Percentiles rank a stretch among this genome's conserved stretches.
Evolutionary conservation across 2,113 vertebrate species (phyloP).

Genomic region (Apodemus sylvaticus): DNA sequence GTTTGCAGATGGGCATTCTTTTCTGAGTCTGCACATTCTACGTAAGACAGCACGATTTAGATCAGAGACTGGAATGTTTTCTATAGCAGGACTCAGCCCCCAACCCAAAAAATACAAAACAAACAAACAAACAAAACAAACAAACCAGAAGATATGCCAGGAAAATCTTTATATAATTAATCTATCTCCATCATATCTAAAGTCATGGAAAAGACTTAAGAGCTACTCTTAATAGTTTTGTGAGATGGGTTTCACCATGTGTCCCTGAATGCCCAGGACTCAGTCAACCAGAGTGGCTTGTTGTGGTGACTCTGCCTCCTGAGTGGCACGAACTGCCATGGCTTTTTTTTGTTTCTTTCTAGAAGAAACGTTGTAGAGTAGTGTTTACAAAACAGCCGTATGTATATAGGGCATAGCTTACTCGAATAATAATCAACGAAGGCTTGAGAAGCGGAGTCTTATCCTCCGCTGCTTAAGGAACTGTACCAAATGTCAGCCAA

Average conservation of each 20-base stretch:
- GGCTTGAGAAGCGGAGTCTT: background rate
- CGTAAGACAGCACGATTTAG: slow-evolving; percentile 40
- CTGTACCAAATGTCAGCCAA: background rate
- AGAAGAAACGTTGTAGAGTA: background rate
- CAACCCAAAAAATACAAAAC: background rate
- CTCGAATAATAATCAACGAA: background rate
- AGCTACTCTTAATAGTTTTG: background rate
- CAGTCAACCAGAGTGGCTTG: background rate
- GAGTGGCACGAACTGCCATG: background rate
- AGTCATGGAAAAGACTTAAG: background rate
- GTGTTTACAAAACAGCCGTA: background rate
- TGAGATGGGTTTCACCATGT: background rate
- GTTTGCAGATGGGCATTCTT: slow-evolving; percentile 34
- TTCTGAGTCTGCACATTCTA: slow-evolving; percentile 33
- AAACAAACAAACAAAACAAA: background rate
- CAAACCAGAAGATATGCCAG: background rate
- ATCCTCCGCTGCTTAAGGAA: slow-evolving; percentile 1
- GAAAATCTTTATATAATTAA: slow-evolving; percentile 35
- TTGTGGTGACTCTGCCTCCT: background rate
- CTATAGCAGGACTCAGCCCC: slow-evolving; percentile 33
- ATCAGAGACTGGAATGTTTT: slow-evolving; percentile 38
- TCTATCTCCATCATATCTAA: background rate
- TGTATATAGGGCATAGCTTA: background rate
- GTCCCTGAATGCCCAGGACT: background rate
- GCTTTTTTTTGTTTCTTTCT: background rate